Base-by-base conservation (phyloP, 2,113 vertebrate genomes). In the Nansenia antarctica region DNA sequence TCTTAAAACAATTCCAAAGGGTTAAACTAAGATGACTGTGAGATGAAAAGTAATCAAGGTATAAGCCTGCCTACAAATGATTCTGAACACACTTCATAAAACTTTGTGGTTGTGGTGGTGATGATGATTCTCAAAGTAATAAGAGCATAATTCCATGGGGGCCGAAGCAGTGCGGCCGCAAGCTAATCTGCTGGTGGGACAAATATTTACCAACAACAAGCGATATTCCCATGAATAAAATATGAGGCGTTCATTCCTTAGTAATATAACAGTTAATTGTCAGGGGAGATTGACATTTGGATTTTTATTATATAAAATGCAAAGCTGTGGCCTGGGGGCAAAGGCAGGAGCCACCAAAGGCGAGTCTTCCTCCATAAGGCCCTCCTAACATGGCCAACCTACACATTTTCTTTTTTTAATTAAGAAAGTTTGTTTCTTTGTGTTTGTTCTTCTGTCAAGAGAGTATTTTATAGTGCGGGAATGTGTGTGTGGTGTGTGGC, bases 151-250 rank as follows among this genome's bases (percentile, higher is more conserved):
- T 79, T 77, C 86, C 78, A 30, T 42, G 12, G 79, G 72, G 83
- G 73, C 63, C 24, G 6, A 55, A 55, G 69, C 68, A 75, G 69
- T 24, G n/a, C 24, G 65, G 83, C 85, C 78, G 64, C 69, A 37
- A 90, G 86, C 76, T 88, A 90, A 89, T 88, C 85, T 91, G 85
- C 89, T 86, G 76, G 82, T 78, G 89, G 87, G 87, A 91, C 87
- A 91, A 93, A 93, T 92, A 90, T 92, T 91, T 93, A 92, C 90
- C 89, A 91, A 90, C 91, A 91, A 88, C 90, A 90, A 91, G 88
- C 74, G 76, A 87, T 76, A 83, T 75, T 85, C 74, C 64, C 81
- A 92, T 92, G 91, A 92, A 93, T 92, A 90, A 92, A 91, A 85
- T 76, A 92, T 91, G 88, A 91, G 84, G 72, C 68, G 74, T 73